Percentiles rank a stretch among this genome's conserved stretches.
These are phyloP conservation scores for Petrocephalus zakoni DNA, from an alignment of 2,113 vertebrate genomes.

Conservation along the genomic window DNA sequence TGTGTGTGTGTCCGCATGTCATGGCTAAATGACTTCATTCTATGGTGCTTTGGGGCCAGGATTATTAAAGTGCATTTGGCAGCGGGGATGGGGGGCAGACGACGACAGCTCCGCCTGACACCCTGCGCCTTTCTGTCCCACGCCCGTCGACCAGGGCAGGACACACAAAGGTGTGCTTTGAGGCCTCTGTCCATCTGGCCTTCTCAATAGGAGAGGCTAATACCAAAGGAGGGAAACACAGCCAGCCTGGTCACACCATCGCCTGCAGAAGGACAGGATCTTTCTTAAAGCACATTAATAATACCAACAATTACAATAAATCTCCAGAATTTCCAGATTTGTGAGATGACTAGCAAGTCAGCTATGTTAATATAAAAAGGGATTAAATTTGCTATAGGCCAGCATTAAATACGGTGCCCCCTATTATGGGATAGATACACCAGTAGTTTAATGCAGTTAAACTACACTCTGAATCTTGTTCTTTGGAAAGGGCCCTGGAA, in stretches of 20 bases:
- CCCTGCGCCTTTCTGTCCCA: constrained; percentile 7
- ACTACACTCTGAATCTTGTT: background rate
- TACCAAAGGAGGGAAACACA: background rate
- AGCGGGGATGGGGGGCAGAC: constrained; percentile 21
- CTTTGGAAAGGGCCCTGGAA: background rate
- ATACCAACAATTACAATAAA: background rate
- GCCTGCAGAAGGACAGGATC: background rate
- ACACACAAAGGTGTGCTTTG: constrained; percentile 30
- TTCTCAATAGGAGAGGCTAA: background rate
- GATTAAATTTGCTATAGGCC: background rate
- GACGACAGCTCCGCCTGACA: constrained; percentile 28
- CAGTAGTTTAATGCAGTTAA: background rate
- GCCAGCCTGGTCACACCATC: background rate
- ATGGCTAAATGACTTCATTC: background rate
- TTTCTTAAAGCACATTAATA: background rate
- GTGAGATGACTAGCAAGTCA: background rate
- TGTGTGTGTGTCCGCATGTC: background rate
- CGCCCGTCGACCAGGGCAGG: background rate
- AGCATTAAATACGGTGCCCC: background rate
- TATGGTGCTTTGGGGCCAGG: background rate
- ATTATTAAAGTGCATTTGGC: background rate
- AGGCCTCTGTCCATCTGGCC: constrained; percentile 15
- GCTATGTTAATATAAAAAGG: background rate
- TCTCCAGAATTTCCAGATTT: background rate
- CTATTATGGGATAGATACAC: background rate